phyloP scores from a whole-genome alignment of 2,113 vertebrate genomes.

The Plestiodon gilberti region DNA sequence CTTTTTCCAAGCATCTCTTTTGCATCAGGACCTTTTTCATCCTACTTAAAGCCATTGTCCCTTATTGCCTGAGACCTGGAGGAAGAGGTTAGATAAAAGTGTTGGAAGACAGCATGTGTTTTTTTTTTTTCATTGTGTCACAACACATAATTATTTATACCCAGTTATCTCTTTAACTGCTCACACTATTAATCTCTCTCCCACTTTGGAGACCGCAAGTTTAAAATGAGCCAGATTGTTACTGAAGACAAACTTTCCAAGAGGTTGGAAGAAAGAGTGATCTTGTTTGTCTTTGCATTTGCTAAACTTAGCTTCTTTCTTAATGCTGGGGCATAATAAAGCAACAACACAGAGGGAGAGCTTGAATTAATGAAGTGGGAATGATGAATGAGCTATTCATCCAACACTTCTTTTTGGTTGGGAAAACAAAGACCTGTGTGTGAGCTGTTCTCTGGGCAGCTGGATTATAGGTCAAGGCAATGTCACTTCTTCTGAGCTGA shows the following conservation, averaged over 20 bases:
- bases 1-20: constrained; percentile 14
- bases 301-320: constrained; percentile 71
- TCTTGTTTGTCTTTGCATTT: constrained; percentile 77
- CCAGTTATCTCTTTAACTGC: constrained; percentile 67
- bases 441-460: constrained; percentile 76
- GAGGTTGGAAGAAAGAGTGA: constrained; percentile 75
- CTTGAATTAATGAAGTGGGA: constrained; percentile 73
- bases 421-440: constrained; percentile 79
- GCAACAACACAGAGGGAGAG: constrained; percentile 72
- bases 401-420: constrained; percentile 72
- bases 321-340: constrained; percentile 72
- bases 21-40: not conserved
- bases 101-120: constrained; percentile 53
- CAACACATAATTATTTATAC: constrained; percentile 61
- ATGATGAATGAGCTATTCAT: constrained; percentile 83
- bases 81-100: constrained; percentile 51
- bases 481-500: constrained; percentile 73
- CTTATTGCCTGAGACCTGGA: constrained; percentile 43
- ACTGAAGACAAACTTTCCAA: constrained; percentile 72
- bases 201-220: constrained; percentile 56
- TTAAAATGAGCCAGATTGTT: constrained; percentile 68
- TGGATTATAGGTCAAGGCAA: constrained; percentile 80
- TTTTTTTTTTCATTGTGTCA: constrained; percentile 60
- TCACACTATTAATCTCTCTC: constrained; percentile 73
- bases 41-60: constrained; percentile 39